A percentile compares a stretch with the other conserved stretches of the same genome.
Conservation (phyloP, 2,797 vertebrate genomes). For the Geotria australis region DNA sequence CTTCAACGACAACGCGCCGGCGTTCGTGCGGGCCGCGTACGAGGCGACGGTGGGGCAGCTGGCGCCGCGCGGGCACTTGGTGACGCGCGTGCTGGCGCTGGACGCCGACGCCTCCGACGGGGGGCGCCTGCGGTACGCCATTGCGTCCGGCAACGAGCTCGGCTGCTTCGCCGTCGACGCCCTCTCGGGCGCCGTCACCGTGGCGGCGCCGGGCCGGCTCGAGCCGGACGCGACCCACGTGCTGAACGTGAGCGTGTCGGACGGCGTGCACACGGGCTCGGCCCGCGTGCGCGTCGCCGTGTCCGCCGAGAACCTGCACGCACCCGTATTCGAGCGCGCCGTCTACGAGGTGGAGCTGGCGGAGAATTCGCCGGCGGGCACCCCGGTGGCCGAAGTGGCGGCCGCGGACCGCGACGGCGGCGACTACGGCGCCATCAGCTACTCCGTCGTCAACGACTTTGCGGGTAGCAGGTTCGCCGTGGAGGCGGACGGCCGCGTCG, state of each 20-base stretch:
- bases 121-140: constrained; percentile 54
- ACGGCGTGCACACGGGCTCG: constrained; percentile 70
- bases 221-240: constrained; percentile 53
- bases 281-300: constrained; percentile 67
- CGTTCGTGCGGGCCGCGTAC: constrained; percentile 80
- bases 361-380: constrained; percentile 47
- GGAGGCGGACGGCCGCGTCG: constrained; percentile 43
- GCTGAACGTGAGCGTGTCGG: constrained; percentile 75
- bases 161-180: constrained; percentile 57
- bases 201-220: constrained; percentile 55
- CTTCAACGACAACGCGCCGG: constrained; percentile 70
- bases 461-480: constrained; percentile 54
- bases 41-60: constrained; percentile 74
- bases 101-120: constrained; percentile 66
- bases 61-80: constrained; percentile 62
- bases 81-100: constrained; percentile 72
- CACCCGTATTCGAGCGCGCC: constrained; percentile 48
- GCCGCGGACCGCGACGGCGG: constrained; percentile 63
- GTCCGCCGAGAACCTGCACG: constrained; percentile 48
- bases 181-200: constrained; percentile 36
- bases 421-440: constrained; percentile 33
- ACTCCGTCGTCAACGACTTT: constrained; percentile 50
- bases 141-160: constrained; percentile 69
- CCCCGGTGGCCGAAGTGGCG: constrained; percentile 42
- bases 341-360: constrained; percentile 49